Conservation (phyloP, 2,888 invertebrate species). For the Sepiola atlantica region DNA sequence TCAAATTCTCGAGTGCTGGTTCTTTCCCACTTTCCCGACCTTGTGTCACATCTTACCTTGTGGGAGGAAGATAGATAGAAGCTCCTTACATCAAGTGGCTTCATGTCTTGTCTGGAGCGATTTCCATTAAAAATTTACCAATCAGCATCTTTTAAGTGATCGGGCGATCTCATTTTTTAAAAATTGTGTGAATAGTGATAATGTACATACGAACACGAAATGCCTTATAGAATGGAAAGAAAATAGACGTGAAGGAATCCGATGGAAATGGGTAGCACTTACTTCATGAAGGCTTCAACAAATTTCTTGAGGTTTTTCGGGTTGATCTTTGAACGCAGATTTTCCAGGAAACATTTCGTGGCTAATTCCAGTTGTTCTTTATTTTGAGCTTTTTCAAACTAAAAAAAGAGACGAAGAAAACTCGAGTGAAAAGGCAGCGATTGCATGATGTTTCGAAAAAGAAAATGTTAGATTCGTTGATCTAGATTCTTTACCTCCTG, state of each 20-base stretch:
- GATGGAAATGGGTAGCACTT: conserved; percentile 72
- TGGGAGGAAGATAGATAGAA: no score
- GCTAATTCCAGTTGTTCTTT: conserved; percentile 79
- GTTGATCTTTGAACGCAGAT: conserved; percentile 84
- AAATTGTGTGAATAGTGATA: no score
- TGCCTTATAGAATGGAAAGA: background rate
- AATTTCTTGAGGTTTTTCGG: conserved; percentile 87
- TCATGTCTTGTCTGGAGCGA: no score
- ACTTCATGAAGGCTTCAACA: conserved; percentile 89
- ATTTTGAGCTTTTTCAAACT: conserved; percentile 73
- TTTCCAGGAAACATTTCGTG: conserved; percentile 84
- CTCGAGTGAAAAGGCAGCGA: background rate
- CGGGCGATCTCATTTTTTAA: no score
- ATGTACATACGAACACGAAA: background rate
- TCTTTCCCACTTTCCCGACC: no score
- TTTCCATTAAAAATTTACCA: no score
- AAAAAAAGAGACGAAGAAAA: conserved; percentile 52
- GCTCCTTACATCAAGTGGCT: no score
- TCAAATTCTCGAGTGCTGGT: no score
- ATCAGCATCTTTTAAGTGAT: no score
- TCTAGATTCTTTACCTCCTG: background rate
- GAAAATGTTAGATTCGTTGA: background rate
- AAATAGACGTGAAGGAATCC: background rate
- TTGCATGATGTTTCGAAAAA: background rate
- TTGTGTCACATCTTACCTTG: no score